Evolutionary conservation across 64 coral and sea anemone species (phyloP).

Genomic region (Orbicella faveolata): DNA sequence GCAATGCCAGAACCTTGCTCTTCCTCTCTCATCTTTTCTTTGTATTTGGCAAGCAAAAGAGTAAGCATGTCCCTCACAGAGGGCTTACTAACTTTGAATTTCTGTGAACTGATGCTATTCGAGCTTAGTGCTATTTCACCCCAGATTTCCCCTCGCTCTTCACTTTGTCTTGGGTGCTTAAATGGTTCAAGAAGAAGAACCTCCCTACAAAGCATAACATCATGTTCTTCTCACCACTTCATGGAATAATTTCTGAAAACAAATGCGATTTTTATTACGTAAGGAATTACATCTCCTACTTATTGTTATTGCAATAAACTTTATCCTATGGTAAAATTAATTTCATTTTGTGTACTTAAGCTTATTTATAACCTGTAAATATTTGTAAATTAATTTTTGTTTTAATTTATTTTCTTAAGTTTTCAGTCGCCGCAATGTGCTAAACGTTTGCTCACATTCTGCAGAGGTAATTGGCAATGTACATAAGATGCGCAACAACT

Average conservation of each 20-base stretch:
- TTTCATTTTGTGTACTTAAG: background rate
- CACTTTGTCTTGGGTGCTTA: constrained; percentile 44
- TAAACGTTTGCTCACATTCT: too few species aligned
- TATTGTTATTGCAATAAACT: background rate
- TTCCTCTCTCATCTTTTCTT: constrained; percentile 56
- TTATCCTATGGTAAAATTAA: background rate
- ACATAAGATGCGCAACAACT: too few species aligned
- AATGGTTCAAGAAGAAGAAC: constrained; percentile 54
- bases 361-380: background rate
- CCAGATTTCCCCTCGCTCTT: constrained; percentile 61
- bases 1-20: constrained; percentile 51
- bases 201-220: constrained; percentile 46
- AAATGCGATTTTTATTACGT: background rate
- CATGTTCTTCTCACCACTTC: constrained; percentile 46
- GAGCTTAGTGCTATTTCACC: constrained; percentile 15
- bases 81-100: constrained; percentile 28
- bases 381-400: too few species aligned
- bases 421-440: background rate
- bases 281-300: background rate
- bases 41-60: constrained; percentile 15
- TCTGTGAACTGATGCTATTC: background rate
- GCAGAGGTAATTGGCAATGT: too few species aligned
- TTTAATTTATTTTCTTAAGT: background rate
- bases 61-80: constrained; percentile 48
- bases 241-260: constrained; percentile 33